Evolutionary conservation across 1,140 invertebrate species (phyloP).

Genomic region (Atta colombica): DNA sequence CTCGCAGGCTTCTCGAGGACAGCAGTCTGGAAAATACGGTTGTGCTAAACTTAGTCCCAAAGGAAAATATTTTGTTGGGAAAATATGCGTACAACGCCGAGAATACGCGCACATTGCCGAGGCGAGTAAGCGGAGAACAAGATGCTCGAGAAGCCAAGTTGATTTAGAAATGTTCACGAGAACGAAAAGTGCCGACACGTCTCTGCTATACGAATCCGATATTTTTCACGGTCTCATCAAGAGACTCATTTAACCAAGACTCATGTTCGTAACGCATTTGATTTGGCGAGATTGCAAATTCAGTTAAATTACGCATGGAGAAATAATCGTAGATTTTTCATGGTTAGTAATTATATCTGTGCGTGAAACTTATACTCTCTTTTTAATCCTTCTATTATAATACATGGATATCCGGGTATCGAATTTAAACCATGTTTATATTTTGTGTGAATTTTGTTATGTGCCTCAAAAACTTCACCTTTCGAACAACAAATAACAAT

Average conservation of each 20-base stretch:
- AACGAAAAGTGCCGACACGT: conserved; percentile 13
- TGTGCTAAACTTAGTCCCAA: conserved; percentile 48
- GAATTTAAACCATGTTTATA: no score
- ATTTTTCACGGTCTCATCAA: conserved; percentile 36
- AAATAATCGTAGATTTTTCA: neutral
- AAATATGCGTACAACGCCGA: conserved; percentile 25
- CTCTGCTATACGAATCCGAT: conserved; percentile 9
- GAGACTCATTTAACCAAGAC: conserved; percentile 1
- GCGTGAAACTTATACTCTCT: neutral
- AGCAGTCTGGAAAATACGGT: conserved; percentile 31
- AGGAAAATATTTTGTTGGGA: conserved; percentile 37
- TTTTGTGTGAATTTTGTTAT: no score
- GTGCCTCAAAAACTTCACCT: no score
- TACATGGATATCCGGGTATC: no score
- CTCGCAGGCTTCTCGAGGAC: conserved; percentile 8
- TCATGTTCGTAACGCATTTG: neutral
- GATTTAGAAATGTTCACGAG: conserved; percentile 28
- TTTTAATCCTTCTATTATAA: no score
- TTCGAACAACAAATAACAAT: no score
- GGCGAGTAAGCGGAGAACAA: neutral
- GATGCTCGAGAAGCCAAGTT: conserved; percentile 13
- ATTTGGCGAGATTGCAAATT: neutral
- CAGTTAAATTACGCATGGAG: neutral
- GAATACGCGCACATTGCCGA: neutral
- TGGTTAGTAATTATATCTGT: neutral